Evolutionary conservation across 2,797 vertebrate genomes (phyloP).

Genomic region (Clarias platycephalus): DNA sequence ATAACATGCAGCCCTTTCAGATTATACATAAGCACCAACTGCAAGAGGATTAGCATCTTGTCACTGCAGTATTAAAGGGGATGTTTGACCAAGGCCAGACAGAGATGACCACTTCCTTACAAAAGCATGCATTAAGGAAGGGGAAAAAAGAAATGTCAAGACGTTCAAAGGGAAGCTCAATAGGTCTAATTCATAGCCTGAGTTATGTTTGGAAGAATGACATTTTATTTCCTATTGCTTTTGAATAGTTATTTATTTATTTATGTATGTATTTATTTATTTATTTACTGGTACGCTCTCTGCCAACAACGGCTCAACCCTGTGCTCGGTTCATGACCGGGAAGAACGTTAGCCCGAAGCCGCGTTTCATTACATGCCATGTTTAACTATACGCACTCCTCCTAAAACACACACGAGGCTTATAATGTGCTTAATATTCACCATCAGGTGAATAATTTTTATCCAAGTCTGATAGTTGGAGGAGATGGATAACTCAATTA

Average conservation of each 20-base stretch:
- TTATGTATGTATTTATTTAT: no score
- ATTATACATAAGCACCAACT: not conserved
- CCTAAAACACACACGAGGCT: conserved; percentile 91
- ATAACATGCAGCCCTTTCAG: conserved; percentile 1
- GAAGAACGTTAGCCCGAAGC: conserved; percentile 59
- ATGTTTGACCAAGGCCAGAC: conserved; percentile 19
- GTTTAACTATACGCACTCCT: conserved; percentile 82
- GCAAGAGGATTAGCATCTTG: conserved; percentile 4
- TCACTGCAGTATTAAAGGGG: not conserved
- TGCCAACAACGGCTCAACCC: conserved; percentile 72
- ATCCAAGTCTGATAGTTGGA: conserved; percentile 97
- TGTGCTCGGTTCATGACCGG: conserved; percentile 42
- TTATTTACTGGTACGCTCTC: conserved; percentile 39
- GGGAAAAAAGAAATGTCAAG: not conserved
- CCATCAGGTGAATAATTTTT: conserved; percentile 98
- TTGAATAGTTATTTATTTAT: conserved; percentile 7
- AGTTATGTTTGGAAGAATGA: conserved; percentile 22
- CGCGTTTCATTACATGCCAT: conserved; percentile 74
- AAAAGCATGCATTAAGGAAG: conserved; percentile 9
- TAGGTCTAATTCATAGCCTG: conserved; percentile 23
- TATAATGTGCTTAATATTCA: conserved; percentile 98
- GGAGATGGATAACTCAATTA: conserved; percentile 99
- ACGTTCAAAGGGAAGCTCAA: conserved; percentile 5
- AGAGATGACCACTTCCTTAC: conserved; percentile 1
- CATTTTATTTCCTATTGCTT: conserved; percentile 30